These are phyloP conservation scores for Cremastobaeus sp. DNA, from an alignment of 2,888 invertebrate genomes.

Conservation along the genomic window DNA sequence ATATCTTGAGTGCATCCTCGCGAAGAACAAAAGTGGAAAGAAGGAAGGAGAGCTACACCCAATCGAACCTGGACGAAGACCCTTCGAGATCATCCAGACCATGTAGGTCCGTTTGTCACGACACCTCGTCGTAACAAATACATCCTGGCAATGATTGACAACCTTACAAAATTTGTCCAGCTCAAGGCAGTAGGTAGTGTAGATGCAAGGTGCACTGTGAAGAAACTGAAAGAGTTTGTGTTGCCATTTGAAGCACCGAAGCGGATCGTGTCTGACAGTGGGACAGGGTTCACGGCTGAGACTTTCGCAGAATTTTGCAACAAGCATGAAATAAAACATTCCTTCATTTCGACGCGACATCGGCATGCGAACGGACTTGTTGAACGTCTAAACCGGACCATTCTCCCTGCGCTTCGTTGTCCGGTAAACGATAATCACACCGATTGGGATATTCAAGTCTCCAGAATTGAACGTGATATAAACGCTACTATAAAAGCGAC, in stretches of 20 bases:
- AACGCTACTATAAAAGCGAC: no score
- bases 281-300: constrained; percentile 54
- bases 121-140: not conserved
- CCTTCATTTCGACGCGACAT: constrained; percentile 46
- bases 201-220: constrained; percentile 28
- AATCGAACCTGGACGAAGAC: constrained; percentile 1
- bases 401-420: no score
- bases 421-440: no score
- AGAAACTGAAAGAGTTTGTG: constrained; percentile 52
- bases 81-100: constrained; percentile 24
- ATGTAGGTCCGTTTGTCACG: constrained; percentile 14
- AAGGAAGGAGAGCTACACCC: constrained; percentile 26
- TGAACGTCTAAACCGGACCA: constrained; percentile 41
- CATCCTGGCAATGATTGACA: constrained; percentile 4
- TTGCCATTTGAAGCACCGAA: constrained; percentile 57
- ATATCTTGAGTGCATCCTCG: constrained; percentile 35
- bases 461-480: no score
- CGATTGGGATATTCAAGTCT: no score
- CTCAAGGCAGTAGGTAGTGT: constrained; percentile 55
- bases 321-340: constrained; percentile 36
- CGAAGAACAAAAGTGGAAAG: constrained; percentile 14
- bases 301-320: constrained; percentile 44
- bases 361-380: constrained; percentile 45
- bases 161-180: constrained; percentile 45
- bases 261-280: constrained; percentile 55